phyloP scores from a whole-genome alignment of 2,888 invertebrate genomes.

The Diarsia brunnea region DNA sequence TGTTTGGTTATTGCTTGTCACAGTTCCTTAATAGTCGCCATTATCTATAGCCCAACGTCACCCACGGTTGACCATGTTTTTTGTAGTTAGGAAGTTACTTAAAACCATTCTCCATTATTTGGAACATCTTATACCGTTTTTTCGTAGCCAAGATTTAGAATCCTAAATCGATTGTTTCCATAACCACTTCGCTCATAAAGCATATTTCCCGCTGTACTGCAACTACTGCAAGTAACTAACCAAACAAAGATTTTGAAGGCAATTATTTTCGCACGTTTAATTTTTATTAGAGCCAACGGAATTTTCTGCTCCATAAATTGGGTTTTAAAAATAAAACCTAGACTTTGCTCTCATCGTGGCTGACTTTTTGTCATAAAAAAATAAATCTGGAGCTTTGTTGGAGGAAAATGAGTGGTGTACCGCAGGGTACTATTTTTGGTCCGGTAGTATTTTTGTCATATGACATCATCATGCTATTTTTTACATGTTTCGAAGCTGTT shows the following conservation, averaged over 20 bases:
- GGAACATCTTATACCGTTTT: neutral
- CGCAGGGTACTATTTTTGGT: conserved; percentile 32
- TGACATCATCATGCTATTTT: neutral
- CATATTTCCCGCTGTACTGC: neutral
- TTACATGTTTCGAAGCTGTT: neutral
- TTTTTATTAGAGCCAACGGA: conserved; percentile 40
- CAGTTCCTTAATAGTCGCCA: neutral
- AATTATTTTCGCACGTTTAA: conserved; percentile 44
- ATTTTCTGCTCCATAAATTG: conserved; percentile 48
- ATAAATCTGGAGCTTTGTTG: conserved; percentile 27
- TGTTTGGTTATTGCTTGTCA: neutral
- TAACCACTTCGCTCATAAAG: neutral
- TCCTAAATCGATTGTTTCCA: neutral
- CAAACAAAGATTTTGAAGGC: conserved; percentile 26
- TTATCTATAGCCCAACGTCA: neutral
- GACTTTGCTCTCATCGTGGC: conserved; percentile 19
- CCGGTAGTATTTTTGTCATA: neutral
- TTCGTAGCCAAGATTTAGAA: neutral
- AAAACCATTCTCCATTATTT: neutral
- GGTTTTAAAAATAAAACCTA: conserved; percentile 41
- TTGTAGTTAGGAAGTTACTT: neutral
- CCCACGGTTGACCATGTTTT: too few species aligned
- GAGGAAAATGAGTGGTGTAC: conserved; percentile 22
- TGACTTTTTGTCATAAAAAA: conserved; percentile 30
- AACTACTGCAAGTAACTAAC: conserved; percentile 9